Conservation (phyloP, 2,113 vertebrate genomes). For the Gymnarchus niloticus region DNA sequence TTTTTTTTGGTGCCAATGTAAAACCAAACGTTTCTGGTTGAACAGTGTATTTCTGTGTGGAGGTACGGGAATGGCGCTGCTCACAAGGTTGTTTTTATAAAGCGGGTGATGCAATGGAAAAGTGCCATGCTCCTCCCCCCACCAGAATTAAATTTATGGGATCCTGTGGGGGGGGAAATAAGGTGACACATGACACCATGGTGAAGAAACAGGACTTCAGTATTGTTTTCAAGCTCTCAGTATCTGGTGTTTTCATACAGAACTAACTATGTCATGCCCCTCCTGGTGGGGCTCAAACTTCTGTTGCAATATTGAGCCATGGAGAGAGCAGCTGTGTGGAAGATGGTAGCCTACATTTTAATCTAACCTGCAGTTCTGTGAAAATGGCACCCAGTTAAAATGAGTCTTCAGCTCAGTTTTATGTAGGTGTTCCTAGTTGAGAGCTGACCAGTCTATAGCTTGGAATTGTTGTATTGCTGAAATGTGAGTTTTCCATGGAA, state of each 20-base stretch:
- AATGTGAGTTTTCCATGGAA: not conserved
- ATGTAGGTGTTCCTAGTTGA: not conserved
- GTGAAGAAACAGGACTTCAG: not conserved
- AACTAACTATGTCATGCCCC: not conserved
- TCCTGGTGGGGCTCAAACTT: not conserved
- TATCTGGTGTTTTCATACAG: not conserved
- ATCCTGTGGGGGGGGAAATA: not conserved
- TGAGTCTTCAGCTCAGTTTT: not conserved
- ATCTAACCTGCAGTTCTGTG: not conserved
- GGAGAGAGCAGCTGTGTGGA: not conserved
- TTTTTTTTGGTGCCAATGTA: conserved; percentile 17
- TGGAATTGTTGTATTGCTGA: not conserved
- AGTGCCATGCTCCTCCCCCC: not conserved
- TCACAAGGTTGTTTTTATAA: not conserved
- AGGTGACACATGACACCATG: not conserved
- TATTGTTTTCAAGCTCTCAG: not conserved
- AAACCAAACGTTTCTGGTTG: not conserved
- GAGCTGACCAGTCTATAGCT: not conserved
- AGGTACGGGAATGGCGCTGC: not conserved
- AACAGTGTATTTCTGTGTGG: not conserved
- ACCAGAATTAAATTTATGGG: not conserved
- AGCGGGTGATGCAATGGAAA: not conserved
- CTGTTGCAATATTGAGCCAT: conserved; percentile 23
- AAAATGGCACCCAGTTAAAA: not conserved
- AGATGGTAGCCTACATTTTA: not conserved